These are phyloP conservation scores for Danio kyathit DNA, from an alignment of 2,797 vertebrate genomes.

Conservation along the genomic window DNA sequence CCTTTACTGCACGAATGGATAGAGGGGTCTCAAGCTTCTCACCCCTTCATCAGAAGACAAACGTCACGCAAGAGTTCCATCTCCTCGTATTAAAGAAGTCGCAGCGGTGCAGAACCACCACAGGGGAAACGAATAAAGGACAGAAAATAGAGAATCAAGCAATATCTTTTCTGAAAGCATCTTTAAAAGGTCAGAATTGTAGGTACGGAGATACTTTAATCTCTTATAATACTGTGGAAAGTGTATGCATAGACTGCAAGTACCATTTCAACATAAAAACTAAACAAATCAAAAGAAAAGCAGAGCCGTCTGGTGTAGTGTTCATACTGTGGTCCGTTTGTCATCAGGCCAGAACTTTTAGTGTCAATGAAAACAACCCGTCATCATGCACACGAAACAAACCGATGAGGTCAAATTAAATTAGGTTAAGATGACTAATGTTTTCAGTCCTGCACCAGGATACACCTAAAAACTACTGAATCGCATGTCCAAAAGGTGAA, in stretches of 20 bases:
- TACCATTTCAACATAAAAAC: slow-evolving; percentile 61
- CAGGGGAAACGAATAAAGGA: slow-evolving; percentile 30
- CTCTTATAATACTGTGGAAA: slow-evolving; percentile 62
- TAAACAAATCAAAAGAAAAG: slow-evolving; percentile 38
- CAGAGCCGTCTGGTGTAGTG: slow-evolving; percentile 57
- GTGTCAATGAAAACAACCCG: slow-evolving; percentile 5
- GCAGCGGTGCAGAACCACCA: neutral
- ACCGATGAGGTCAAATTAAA: neutral
- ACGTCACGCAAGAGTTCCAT: neutral
- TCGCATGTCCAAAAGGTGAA: neutral
- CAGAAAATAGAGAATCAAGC: slow-evolving; percentile 65
- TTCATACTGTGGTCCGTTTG: slow-evolving; percentile 38
- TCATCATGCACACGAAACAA: neutral
- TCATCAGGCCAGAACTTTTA: neutral
- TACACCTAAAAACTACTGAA: neutral
- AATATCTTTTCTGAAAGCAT: slow-evolving; percentile 53
- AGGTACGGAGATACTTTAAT: slow-evolving; percentile 60
- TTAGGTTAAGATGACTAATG: neutral
- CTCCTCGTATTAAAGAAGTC: neutral
- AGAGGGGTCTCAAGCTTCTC: slow-evolving; percentile 10
- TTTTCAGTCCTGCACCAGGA: slow-evolving; percentile 13
- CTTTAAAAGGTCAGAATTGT: slow-evolving; percentile 36
- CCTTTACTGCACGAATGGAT: slow-evolving; percentile 31
- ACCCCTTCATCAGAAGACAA: slow-evolving; percentile 21
- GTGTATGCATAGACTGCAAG: slow-evolving; percentile 63